A percentile compares a stretch with the other conserved stretches of the same genome.
Conservation (phyloP, 1,140 invertebrate genomes). For the Oncopeltus fasciatus region DNA sequence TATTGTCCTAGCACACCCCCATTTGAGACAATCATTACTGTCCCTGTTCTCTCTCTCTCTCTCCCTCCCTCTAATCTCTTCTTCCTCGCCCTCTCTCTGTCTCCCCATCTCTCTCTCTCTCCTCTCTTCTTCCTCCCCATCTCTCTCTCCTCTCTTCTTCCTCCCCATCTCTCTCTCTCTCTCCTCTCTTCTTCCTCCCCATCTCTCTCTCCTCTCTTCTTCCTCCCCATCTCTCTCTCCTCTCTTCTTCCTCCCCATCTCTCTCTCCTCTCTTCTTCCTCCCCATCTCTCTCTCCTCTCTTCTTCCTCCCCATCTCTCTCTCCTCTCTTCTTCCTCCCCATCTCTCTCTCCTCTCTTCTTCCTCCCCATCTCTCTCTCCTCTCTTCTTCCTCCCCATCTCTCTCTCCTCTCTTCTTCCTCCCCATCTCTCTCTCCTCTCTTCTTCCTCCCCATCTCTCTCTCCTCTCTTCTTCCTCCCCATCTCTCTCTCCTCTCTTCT, state of each 20-base stretch:
- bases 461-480: background rate
- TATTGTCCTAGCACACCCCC: no score
- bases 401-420: background rate
- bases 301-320: background rate
- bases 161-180: background rate
- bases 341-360: background rate
- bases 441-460: background rate
- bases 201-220: background rate
- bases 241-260: background rate
- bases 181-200: background rate
- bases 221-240: background rate
- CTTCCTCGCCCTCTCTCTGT: background rate
- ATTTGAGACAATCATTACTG: no score
- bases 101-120: background rate
- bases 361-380: background rate
- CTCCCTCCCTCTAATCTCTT: background rate
- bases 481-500: background rate
- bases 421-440: background rate
- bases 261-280: background rate
- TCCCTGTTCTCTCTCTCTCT: no score
- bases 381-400: background rate
- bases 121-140: background rate
- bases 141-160: conserved; percentile 4
- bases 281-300: conserved; percentile 3
- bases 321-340: background rate